Evolutionary conservation across 1,140 invertebrate genomes (phyloP).

Genomic region (Caenorhabditis latens): DNA sequence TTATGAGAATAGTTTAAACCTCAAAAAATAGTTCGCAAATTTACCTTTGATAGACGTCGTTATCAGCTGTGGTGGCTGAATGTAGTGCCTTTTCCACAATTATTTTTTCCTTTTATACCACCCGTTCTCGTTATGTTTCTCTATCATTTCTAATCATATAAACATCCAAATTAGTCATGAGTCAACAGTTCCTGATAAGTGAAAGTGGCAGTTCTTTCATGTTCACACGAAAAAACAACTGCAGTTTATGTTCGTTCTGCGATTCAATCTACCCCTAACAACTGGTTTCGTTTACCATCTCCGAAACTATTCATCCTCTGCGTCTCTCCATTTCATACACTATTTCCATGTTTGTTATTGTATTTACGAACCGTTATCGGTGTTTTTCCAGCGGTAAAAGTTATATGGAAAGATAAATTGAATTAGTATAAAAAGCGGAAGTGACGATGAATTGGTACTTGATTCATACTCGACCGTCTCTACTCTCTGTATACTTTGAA

Average conservation of each 20-base stretch:
- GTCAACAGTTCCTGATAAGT: slow-evolving; percentile 39
- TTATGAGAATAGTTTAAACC: background rate
- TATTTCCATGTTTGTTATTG: slow-evolving; percentile 13
- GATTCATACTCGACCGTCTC: slow-evolving; percentile 40
- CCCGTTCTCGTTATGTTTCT: background rate
- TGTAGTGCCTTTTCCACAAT: background rate
- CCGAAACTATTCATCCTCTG: slow-evolving; percentile 4
- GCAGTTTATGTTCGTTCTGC: background rate
- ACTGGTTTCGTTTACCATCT: slow-evolving; percentile 47
- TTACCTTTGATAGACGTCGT: slow-evolving; percentile 29
- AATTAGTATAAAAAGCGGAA: slow-evolving; percentile 53
- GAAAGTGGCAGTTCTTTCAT: slow-evolving; percentile 21
- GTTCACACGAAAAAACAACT: slow-evolving; percentile 15
- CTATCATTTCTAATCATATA: slow-evolving; percentile 33
- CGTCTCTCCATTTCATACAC: slow-evolving; percentile 5
- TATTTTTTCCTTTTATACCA: background rate
- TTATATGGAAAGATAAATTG: slow-evolving; percentile 26
- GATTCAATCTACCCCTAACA: background rate
- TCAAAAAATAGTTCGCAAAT: background rate
- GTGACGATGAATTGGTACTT: slow-evolving; percentile 39
- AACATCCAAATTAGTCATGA: background rate
- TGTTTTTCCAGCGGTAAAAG: slow-evolving; percentile 34
- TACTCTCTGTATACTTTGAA: background rate
- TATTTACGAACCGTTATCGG: slow-evolving; percentile 26
- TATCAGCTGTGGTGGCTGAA: slow-evolving; percentile 50